A percentile compares a stretch with the other conserved stretches of the same genome.
These are phyloP conservation scores for Tetropium fuscum DNA, from an alignment of 2,888 invertebrate genomes.

Conservation along the genomic window DNA sequence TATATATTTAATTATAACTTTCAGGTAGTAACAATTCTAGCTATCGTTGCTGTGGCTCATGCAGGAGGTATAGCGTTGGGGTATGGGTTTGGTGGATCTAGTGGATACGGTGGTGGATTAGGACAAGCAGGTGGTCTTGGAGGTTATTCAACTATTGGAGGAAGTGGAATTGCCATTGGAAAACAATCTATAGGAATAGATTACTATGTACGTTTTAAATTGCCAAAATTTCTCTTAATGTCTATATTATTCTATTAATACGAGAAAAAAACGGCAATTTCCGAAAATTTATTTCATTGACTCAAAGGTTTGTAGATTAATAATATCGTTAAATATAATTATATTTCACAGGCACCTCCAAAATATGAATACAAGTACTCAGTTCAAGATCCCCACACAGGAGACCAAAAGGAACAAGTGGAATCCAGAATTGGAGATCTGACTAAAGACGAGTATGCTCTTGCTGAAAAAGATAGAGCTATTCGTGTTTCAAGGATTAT, in stretches of 20 bases:
- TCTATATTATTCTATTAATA: neutral
- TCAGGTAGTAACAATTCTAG: neutral
- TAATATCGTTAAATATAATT: neutral
- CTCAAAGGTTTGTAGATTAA: neutral
- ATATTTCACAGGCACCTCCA: slow-evolving; percentile 41
- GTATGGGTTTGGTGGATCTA: neutral
- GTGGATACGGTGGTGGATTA: neutral
- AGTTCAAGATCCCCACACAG: slow-evolving; percentile 47
- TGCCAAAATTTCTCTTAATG: neutral
- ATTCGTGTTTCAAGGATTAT: slow-evolving; percentile 57
- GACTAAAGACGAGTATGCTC: slow-evolving; percentile 61
- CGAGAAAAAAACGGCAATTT: neutral
- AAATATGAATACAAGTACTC: slow-evolving; percentile 50
- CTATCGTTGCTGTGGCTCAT: neutral
- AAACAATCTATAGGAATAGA: slow-evolving; percentile 18
- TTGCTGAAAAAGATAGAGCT: slow-evolving; percentile 69
- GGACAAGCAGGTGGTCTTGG: slow-evolving; percentile 3
- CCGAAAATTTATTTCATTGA: neutral
- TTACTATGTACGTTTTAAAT: slow-evolving; percentile 26
- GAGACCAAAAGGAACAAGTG: slow-evolving; percentile 46
- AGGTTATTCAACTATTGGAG: slow-evolving; percentile 16
- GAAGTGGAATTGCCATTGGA: slow-evolving; percentile 7
- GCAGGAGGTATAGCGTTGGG: slow-evolving; percentile 8
- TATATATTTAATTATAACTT: neutral
- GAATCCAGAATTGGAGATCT: slow-evolving; percentile 45